Percentiles rank a stretch among this genome's conserved stretches.
Conservation (phyloP, 2,888 invertebrate genomes). For the Himalopsyche japonica region DNA sequence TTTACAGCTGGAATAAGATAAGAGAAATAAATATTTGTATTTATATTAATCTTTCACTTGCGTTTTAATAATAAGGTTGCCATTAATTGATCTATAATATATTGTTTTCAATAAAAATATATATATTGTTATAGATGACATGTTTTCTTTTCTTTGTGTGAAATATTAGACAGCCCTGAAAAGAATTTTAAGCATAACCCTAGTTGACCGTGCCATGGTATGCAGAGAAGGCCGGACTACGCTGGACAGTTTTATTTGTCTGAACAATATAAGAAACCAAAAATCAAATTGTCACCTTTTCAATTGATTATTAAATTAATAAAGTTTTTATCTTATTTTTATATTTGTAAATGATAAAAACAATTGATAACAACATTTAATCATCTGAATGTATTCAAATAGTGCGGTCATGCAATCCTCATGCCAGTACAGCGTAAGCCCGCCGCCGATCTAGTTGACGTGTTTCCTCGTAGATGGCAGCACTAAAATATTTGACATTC, state of each 20-base stretch:
- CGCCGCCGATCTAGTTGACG: conserved; percentile 46
- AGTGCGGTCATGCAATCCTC: neutral
- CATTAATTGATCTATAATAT: too few species aligned
- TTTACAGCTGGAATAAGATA: too few species aligned
- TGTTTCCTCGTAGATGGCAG: conserved; percentile 64
- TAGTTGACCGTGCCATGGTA: neutral
- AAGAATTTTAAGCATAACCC: neutral
- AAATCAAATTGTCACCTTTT: neutral
- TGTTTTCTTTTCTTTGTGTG: too few species aligned
- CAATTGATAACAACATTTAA: neutral
- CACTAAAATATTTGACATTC: conserved; percentile 70
- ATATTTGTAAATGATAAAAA: neutral
- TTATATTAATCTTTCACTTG: too few species aligned
- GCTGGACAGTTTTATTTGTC: neutral
- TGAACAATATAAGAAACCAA: neutral
- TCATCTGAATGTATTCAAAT: conserved; percentile 2
- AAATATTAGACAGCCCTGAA: neutral
- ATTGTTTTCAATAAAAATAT: too few species aligned
- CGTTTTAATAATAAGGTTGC: too few species aligned
- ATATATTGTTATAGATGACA: too few species aligned
- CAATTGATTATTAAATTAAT: neutral
- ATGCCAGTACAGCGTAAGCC: conserved; percentile 6
- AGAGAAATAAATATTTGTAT: too few species aligned
- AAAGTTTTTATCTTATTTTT: neutral
- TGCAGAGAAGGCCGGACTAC: neutral